Percentiles rank a stretch among this genome's conserved stretches.
These are phyloP conservation scores for Noctilio leporinus DNA, from an alignment of 2,113 vertebrate genomes.

Conservation along the genomic window DNA sequence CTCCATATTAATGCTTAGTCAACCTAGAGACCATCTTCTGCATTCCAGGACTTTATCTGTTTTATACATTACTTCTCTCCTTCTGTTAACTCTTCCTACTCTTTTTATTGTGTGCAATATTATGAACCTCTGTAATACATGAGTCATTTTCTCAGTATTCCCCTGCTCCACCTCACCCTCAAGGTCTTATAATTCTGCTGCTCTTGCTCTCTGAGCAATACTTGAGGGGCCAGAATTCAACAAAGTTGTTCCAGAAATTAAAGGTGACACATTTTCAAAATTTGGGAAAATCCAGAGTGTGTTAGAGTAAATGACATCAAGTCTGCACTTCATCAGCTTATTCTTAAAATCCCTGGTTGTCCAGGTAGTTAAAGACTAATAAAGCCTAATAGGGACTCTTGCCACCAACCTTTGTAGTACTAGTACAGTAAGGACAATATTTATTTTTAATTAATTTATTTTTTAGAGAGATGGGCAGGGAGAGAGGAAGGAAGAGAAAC, in stretches of 20 bases:
- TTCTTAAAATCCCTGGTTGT: not conserved
- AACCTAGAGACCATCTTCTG: not conserved
- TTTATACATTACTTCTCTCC: not conserved
- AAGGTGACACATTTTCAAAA: not conserved
- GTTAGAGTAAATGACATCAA: not conserved
- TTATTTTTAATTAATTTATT: not conserved
- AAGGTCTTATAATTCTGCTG: not conserved
- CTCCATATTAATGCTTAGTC: not conserved
- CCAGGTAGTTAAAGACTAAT: not conserved
- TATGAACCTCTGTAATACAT: not conserved
- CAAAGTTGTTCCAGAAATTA: not conserved
- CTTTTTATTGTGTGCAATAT: not conserved
- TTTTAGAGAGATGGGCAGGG: no score
- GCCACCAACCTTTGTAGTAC: not conserved
- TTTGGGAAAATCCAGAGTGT: not conserved
- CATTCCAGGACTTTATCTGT: not conserved
- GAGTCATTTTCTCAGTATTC: not conserved
- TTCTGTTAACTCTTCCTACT: not conserved
- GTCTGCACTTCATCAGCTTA: not conserved
- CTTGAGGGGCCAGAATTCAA: not conserved
- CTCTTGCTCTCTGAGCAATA: not conserved
- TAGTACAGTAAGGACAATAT: not conserved
- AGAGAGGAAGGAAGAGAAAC: no score
- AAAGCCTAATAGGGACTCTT: not conserved
- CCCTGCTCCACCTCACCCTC: not conserved